A percentile compares a stretch with the other conserved stretches of the same genome.
phyloP scores from a whole-genome alignment of 2,888 invertebrate genomes.

The Buathra laborator region DNA sequence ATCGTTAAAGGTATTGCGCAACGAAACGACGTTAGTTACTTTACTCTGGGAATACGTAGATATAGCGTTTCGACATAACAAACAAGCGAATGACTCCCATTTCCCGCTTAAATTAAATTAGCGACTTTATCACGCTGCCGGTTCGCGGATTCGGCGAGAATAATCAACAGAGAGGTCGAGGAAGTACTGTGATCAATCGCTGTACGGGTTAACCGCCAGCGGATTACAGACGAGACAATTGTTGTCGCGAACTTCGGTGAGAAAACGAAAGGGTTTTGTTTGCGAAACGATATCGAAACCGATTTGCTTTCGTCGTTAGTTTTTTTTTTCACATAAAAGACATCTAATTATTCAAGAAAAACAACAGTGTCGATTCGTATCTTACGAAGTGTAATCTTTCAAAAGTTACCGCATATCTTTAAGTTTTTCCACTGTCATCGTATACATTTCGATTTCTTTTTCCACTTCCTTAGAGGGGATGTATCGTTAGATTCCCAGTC shows the following conservation, averaged over 20 bases:
- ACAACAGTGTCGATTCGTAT: too few species aligned
- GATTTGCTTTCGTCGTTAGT: not conserved
- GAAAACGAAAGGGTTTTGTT: too few species aligned
- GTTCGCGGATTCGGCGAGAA: conserved; percentile 7
- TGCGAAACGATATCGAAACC: not conserved
- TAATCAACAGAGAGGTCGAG: not conserved
- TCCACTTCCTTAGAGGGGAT: too few species aligned
- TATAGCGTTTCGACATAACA: not conserved
- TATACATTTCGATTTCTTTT: too few species aligned
- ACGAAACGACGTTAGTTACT: conserved; percentile 15
- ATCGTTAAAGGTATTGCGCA: conserved; percentile 41
- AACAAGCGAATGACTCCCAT: not conserved
- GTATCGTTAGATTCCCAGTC: too few species aligned
- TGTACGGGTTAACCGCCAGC: not conserved
- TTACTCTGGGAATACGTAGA: not conserved
- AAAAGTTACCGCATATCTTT: too few species aligned
- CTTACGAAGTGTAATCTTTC: too few species aligned
- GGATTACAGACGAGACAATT: conserved; percentile 6
- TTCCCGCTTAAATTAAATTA: conserved; percentile 10
- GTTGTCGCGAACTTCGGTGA: not conserved
- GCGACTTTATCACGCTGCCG: conserved; percentile 1
- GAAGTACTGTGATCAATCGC: not conserved
- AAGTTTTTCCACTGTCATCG: too few species aligned
- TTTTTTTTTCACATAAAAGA: too few species aligned
- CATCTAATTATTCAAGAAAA: too few species aligned